Percentiles rank a stretch among this genome's conserved stretches.
phyloP scores from a whole-genome alignment of 2,113 vertebrate species.

The Archocentrus centrarchus region DNA sequence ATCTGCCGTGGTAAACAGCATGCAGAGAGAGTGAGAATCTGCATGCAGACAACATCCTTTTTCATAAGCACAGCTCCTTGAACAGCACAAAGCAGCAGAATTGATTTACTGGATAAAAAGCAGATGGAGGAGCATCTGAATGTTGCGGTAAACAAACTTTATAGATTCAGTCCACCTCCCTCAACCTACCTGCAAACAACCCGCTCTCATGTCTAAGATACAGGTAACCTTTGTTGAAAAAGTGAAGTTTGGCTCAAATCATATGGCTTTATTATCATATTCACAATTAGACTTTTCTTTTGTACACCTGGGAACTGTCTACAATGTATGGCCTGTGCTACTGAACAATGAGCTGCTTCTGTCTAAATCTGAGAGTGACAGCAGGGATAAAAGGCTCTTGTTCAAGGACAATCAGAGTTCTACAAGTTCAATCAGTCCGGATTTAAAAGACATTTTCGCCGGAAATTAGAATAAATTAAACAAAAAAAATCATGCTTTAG shows the following conservation, averaged over 20 bases:
- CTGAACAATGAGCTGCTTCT: not conserved
- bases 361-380: not conserved
- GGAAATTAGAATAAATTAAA: not conserved
- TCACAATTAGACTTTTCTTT: not conserved
- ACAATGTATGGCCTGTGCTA: not conserved
- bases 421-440: not conserved
- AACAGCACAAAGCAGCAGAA: slow-evolving; percentile 53
- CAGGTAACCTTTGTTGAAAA: slow-evolving; percentile 42
- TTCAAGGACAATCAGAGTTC: slow-evolving; percentile 2
- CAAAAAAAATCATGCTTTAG: not conserved
- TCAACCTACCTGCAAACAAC: slow-evolving; percentile 16
- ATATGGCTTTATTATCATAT: not conserved
- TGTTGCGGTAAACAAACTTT: slow-evolving; percentile 61
- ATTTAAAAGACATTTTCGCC: not conserved
- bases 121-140: slow-evolving; percentile 61
- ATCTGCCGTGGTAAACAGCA: not conserved
- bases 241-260: not conserved
- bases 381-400: not conserved
- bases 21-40: slow-evolving; percentile 19
- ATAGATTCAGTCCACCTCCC: slow-evolving; percentile 38
- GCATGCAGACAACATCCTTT: slow-evolving; percentile 51
- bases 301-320: not conserved
- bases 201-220: not conserved
- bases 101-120: slow-evolving; percentile 66
- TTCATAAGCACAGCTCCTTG: slow-evolving; percentile 47